Conservation (phyloP, 2,888 invertebrate genomes). For the Nowickia ferox region DNA sequence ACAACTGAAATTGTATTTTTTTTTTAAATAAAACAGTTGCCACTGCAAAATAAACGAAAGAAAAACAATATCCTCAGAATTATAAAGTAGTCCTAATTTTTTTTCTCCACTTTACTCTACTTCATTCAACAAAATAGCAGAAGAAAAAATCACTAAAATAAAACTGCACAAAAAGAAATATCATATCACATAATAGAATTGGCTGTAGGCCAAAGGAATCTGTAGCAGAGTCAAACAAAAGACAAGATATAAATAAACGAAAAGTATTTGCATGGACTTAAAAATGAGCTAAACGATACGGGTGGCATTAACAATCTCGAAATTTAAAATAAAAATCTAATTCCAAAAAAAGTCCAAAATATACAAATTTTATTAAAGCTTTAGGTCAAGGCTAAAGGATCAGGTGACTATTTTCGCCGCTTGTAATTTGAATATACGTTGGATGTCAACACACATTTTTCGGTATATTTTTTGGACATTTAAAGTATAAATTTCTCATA, state of each 20-base stretch:
- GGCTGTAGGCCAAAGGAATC: conserved; percentile 71
- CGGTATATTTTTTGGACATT: no score
- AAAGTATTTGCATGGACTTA: not conserved
- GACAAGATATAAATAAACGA: not conserved
- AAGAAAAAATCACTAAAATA: conserved; percentile 40
- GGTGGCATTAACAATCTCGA: no score
- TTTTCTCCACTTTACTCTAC: conserved; percentile 37
- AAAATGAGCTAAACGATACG: conserved; percentile 4
- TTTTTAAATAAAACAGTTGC: conserved; percentile 33
- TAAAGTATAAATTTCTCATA: no score
- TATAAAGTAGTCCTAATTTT: conserved; percentile 66
- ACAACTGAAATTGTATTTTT: conserved; percentile 66
- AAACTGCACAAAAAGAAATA: conserved; percentile 41
- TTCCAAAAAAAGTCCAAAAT: not conserved
- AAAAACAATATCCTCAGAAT: conserved; percentile 62
- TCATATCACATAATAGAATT: conserved; percentile 71
- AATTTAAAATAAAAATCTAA: no score
- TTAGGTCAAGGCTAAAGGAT: no score
- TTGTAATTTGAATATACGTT: no score
- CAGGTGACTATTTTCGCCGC: no score
- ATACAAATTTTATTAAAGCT: not conserved
- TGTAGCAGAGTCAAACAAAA: conserved; percentile 62
- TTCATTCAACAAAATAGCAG: conserved; percentile 23
- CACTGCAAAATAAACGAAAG: conserved; percentile 21
- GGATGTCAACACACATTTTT: no score